phyloP scores from a whole-genome alignment of 2,113 vertebrate genomes.

The Tangachromis dhanisi region DNA sequence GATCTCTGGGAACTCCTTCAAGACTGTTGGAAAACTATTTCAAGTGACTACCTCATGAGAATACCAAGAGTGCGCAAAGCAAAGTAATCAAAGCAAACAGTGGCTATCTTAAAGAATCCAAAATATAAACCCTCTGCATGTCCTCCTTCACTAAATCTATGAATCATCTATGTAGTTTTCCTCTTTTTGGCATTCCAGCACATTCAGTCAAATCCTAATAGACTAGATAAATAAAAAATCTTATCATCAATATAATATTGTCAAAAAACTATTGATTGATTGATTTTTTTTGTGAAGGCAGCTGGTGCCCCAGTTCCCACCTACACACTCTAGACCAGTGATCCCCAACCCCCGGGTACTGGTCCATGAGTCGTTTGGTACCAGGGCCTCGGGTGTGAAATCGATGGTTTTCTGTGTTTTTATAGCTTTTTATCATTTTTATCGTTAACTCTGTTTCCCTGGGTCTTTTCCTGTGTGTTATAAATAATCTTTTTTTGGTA shows the following conservation, averaged over 20 bases:
- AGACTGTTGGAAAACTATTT: not conserved
- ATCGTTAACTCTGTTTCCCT: accelerated
- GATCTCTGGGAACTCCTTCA: not conserved
- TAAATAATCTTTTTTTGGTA: not conserved
- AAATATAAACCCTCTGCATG: not conserved
- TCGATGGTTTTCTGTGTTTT: not conserved
- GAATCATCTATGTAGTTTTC: not conserved
- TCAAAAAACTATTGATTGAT: not conserved
- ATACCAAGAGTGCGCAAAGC: not conserved
- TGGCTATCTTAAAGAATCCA: not conserved
- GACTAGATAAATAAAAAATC: not conserved
- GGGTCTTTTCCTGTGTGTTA: not conserved
- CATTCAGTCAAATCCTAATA: not conserved
- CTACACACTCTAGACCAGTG: not conserved
- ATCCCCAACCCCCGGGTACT: not conserved
- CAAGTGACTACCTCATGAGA: not conserved
- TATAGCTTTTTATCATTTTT: accelerated
- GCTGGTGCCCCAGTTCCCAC: not conserved
- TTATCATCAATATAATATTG: not conserved
- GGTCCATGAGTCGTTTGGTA: not conserved
- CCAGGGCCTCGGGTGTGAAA: not conserved
- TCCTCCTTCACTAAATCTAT: not conserved
- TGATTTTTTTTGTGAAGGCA: not conserved
- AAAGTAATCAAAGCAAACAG: not conserved
- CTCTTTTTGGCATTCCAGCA: not conserved